Base-by-base conservation (phyloP, 2,797 vertebrate species). In the Dallia pectoralis region DNA sequence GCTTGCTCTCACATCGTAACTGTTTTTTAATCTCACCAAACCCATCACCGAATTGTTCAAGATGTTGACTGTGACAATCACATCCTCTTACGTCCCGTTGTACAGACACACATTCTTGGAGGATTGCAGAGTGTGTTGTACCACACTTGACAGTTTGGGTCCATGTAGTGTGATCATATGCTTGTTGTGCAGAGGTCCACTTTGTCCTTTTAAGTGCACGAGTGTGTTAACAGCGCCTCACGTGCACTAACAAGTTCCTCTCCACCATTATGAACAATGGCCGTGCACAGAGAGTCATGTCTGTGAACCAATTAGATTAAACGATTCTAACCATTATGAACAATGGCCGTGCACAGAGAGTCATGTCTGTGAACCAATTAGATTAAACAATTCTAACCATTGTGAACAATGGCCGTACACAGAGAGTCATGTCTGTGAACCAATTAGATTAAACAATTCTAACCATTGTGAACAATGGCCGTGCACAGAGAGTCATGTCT, bases 1-100 rank as follows among this genome's bases (percentile, higher is more conserved):
- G 84, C 87, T 85, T 78, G 69, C 78, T 90, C 30, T 84, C 81
- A 59, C 15, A 77, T 79, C 74, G 27, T 69, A 68, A 63, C 3
- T 76, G 47, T 49, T 49, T 72, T 79, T 56, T 27, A 51, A 67
- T 30, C 75, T 65, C 47, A 16, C n/a, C 11, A 59, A 14, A 59
- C 14, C 73, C 76, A 16, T 29, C 77, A 79, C 82, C 75, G 81
- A 79, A 83, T 49, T 69, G 79, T 78, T 82, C 49, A 22, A 72
- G 79, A 79, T 78, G 49, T 51, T 33, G 49, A 56, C 19, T 12
- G 33, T 33, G 27, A 36, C 62, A 74, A 29, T 44, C n/a, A 44
- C 59, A 22, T 62, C n/a, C n/a, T 88, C 83, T 84, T 70, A 78
- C 85, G 18, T 67, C 11, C 25, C 16, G 22, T 67, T 33, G 32